A percentile compares a stretch with the other conserved stretches of the same genome.
These are phyloP conservation scores for Ophion obscuratus DNA, from an alignment of 2,888 invertebrate species.

Conservation along the genomic window DNA sequence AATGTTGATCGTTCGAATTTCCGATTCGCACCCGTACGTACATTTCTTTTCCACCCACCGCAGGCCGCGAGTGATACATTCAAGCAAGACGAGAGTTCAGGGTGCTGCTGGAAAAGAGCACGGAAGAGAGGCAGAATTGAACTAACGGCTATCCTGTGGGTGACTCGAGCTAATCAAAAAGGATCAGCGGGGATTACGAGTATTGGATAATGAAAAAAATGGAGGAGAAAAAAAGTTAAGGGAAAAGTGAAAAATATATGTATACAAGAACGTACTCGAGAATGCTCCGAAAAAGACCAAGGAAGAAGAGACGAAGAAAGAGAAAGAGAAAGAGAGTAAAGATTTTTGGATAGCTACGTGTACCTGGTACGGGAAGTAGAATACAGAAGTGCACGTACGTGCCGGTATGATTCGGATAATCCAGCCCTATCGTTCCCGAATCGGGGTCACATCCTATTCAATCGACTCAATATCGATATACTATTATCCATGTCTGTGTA, in stretches of 20 bases:
- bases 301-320: constrained; percentile 19
- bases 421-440: constrained; percentile 69
- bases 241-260: constrained; percentile 43
- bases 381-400: constrained; percentile 32
- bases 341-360: constrained; percentile 42
- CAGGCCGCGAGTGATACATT: constrained; percentile 21
- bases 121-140: constrained; percentile 7
- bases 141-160: constrained; percentile 32
- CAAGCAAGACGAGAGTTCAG: not conserved
- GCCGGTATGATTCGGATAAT: constrained; percentile 66
- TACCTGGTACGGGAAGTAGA: constrained; percentile 18
- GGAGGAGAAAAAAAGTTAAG: constrained; percentile 32
- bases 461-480: constrained; percentile 69
- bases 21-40: too few species aligned
- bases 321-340: constrained; percentile 13
- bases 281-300: constrained; percentile 6
- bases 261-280: constrained; percentile 29
- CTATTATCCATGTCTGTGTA: constrained; percentile 27
- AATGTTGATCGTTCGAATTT: too few species aligned
- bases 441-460: constrained; percentile 76
- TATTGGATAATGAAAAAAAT: constrained; percentile 73
- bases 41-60: not conserved
- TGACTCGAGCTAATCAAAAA: constrained; percentile 73
- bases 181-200: constrained; percentile 76
- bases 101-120: not conserved